Percentiles rank a stretch among this genome's conserved stretches.
These are phyloP conservation scores for Aurelia aurita DNA, from an alignment of 30 jellyfish, hydroid and myxozoan genomes.

Conservation along the genomic window DNA sequence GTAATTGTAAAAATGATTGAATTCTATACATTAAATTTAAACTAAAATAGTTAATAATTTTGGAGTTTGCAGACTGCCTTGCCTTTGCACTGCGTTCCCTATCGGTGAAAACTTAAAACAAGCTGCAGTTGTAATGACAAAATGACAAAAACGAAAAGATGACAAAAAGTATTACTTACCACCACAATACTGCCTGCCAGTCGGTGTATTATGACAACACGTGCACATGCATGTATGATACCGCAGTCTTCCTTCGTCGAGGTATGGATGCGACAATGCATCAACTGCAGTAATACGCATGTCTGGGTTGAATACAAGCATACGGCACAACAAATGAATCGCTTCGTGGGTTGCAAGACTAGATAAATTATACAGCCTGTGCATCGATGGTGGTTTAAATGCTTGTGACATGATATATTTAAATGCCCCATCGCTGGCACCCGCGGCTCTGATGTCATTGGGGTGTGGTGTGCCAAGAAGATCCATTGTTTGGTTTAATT, in stretches of 20 bases:
- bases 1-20: too few species aligned
- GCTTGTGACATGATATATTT: conserved; percentile 89
- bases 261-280: conserved; percentile 97
- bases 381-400: conserved; percentile 94
- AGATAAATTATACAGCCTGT: conserved; percentile 81
- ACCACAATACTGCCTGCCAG: conserved; percentile 88
- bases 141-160: neutral
- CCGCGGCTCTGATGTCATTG: conserved; percentile 89
- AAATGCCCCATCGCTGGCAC: conserved; percentile 96
- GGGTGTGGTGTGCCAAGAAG: conserved; percentile 98
- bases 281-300: conserved; percentile 89
- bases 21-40: too few species aligned
- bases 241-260: conserved; percentile 93
- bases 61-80: too few species aligned
- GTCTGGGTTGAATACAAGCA: conserved; percentile 93
- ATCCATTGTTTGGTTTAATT: conserved; percentile 87
- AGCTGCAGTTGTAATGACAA: too few species aligned
- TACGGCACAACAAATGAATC: conserved; percentile 87
- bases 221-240: conserved; percentile 97
- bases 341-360: conserved; percentile 96
- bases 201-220: conserved; percentile 74
- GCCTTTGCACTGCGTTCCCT: too few species aligned
- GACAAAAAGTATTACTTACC: conserved; percentile 43
- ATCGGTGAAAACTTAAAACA: too few species aligned
- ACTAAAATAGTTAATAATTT: too few species aligned